Percentiles rank a stretch among this genome's conserved stretches.
Conservation (phyloP, 2,888 invertebrate genomes). For the Troides helena region DNA sequence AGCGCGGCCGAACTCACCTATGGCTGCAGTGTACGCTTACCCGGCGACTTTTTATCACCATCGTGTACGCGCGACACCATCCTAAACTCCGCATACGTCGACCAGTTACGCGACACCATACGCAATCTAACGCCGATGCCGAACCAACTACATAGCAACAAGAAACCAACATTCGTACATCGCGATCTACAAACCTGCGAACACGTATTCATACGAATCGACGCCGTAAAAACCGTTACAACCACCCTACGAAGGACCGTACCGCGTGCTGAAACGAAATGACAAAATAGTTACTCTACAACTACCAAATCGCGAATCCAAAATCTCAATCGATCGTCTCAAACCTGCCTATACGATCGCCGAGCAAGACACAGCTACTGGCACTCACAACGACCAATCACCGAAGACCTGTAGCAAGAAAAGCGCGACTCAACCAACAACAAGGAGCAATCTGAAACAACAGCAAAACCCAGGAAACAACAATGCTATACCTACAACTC, state of each 20-base stretch:
- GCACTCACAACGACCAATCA: too few species aligned
- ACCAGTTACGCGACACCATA: not conserved
- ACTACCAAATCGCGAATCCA: not conserved
- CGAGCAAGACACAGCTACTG: too few species aligned
- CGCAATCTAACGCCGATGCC: not conserved
- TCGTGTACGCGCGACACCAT: not conserved
- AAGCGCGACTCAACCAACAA: too few species aligned
- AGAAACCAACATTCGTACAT: not conserved
- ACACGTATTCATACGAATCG: not conserved
- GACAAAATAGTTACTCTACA: not conserved
- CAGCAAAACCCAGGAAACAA: not conserved
- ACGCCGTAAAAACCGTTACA: not conserved
- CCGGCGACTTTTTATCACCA: not conserved
- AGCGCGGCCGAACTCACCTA: not conserved
- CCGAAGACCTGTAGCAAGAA: too few species aligned
- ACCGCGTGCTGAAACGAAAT: not conserved
- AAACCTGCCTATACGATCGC: not conserved
- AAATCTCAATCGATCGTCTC: not conserved
- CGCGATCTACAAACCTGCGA: not conserved
- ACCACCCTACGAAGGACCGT: not conserved
- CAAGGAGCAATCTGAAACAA: too few species aligned
- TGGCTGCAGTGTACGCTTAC: not conserved
- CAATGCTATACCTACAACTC: not conserved
- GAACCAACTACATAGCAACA: not conserved
- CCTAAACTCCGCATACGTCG: not conserved